Conservation (phyloP, 1,140 invertebrate species). For the Ephestia elutella region DNA sequence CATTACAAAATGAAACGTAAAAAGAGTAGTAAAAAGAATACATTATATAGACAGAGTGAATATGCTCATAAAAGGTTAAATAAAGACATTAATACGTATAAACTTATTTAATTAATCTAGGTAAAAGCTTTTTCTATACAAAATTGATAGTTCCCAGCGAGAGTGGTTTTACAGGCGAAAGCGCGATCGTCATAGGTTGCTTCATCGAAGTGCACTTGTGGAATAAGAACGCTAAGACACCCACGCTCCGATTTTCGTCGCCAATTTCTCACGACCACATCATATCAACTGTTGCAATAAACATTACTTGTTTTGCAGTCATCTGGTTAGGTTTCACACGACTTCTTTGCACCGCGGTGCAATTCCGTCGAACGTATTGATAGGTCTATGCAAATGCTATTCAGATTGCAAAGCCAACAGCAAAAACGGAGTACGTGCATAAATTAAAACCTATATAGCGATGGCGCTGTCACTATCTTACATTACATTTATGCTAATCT, state of each 20-base stretch:
- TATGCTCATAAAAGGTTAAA: too few species aligned
- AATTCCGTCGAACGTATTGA: slow-evolving; percentile 30
- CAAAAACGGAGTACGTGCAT: slow-evolving; percentile 19
- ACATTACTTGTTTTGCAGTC: slow-evolving; percentile 38
- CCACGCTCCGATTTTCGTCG: slow-evolving; percentile 58
- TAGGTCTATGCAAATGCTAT: slow-evolving; percentile 40
- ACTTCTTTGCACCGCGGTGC: slow-evolving; percentile 32
- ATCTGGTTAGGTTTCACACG: slow-evolving; percentile 47
- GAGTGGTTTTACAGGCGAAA: slow-evolving; percentile 46
- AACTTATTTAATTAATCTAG: too few species aligned
- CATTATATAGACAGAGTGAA: too few species aligned
- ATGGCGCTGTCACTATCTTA: slow-evolving; percentile 5
- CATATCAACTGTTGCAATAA: slow-evolving; percentile 40
- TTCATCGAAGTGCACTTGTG: slow-evolving; percentile 55
- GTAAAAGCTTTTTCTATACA: too few species aligned
- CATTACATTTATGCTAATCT: slow-evolving; percentile 18
- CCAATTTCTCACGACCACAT: slow-evolving; percentile 54
- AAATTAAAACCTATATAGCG: slow-evolving; percentile 9
- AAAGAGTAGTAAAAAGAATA: too few species aligned
- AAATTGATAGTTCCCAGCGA: slow-evolving; percentile 18
- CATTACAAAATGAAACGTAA: too few species aligned
- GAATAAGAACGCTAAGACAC: slow-evolving; percentile 55
- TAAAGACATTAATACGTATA: too few species aligned
- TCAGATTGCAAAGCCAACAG: slow-evolving; percentile 28
- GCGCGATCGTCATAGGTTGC: slow-evolving; percentile 54